phyloP scores from a whole-genome alignment of 2,113 vertebrate species.

The Mola mola region DNA sequence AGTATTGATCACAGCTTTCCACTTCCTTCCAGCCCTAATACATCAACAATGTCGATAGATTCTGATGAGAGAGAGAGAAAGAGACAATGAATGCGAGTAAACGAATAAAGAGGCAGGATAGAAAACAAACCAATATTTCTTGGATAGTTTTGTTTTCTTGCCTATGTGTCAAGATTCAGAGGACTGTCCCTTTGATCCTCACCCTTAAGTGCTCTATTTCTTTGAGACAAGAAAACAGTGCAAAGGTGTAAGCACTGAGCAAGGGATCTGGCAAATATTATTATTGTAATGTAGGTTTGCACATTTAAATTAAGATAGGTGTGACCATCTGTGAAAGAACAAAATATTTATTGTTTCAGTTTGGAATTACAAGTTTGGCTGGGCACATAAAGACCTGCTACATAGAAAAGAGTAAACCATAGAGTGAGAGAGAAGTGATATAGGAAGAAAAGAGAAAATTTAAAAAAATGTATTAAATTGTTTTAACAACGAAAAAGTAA shows the following conservation, averaged over 20 bases:
- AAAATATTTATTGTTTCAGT: conserved; percentile 59
- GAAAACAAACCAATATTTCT: too few species aligned
- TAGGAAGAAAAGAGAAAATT: background rate
- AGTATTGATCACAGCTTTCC: conserved; percentile 66
- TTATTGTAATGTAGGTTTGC: conserved; percentile 58
- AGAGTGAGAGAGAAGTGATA: background rate
- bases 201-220: too few species aligned
- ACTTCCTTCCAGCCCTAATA: conserved; percentile 16
- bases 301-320: conserved; percentile 90
- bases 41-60: conserved; percentile 4
- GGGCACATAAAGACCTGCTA: conserved; percentile 24
- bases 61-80: background rate
- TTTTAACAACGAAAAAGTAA: too few species aligned
- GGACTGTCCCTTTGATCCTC: conserved; percentile 28
- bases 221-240: too few species aligned
- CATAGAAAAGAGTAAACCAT: conserved; percentile 23
- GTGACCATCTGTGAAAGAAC: conserved; percentile 74
- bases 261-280: too few species aligned
- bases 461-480: too few species aligned
- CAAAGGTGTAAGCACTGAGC: too few species aligned
- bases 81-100: conserved; percentile 12
- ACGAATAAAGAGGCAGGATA: background rate
- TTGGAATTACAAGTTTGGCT: too few species aligned
- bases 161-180: conserved; percentile 31
- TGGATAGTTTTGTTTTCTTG: too few species aligned